Conservation (phyloP, 2,888 invertebrate species). For the Melieria picta region DNA sequence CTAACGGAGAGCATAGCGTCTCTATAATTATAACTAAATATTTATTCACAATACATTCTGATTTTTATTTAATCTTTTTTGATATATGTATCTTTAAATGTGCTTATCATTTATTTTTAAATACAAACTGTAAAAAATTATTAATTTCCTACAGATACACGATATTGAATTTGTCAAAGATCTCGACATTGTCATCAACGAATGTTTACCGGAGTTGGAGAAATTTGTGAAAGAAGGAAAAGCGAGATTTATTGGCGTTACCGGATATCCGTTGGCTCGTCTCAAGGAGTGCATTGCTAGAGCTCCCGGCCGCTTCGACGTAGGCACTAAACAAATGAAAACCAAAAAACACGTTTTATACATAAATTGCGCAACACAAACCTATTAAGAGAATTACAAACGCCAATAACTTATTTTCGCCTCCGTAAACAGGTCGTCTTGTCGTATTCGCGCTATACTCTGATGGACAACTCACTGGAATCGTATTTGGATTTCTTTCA, state of each 20-base stretch:
- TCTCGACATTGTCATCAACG: constrained; percentile 79
- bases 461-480: constrained; percentile 81
- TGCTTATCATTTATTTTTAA: no score
- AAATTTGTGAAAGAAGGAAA: constrained; percentile 78
- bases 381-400: background rate
- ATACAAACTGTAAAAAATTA: constrained; percentile 31
- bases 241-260: constrained; percentile 84
- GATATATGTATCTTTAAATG: background rate
- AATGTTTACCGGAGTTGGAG: constrained; percentile 86
- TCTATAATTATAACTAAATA: background rate
- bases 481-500: constrained; percentile 75
- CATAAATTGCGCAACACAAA: background rate
- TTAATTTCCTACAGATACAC: constrained; percentile 75
- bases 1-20: no score
- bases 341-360: background rate
- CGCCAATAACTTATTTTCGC: background rate
- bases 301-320: constrained; percentile 67
- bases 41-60: background rate
- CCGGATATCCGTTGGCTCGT: constrained; percentile 83
- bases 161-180: constrained; percentile 89
- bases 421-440: constrained; percentile 43
- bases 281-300: constrained; percentile 79
- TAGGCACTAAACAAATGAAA: constrained; percentile 41
- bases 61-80: no score
- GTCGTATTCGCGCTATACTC: constrained; percentile 81